Evolutionary conservation across 2,113 vertebrate species (phyloP).

Genomic region (Corydoras sp.): DNA sequence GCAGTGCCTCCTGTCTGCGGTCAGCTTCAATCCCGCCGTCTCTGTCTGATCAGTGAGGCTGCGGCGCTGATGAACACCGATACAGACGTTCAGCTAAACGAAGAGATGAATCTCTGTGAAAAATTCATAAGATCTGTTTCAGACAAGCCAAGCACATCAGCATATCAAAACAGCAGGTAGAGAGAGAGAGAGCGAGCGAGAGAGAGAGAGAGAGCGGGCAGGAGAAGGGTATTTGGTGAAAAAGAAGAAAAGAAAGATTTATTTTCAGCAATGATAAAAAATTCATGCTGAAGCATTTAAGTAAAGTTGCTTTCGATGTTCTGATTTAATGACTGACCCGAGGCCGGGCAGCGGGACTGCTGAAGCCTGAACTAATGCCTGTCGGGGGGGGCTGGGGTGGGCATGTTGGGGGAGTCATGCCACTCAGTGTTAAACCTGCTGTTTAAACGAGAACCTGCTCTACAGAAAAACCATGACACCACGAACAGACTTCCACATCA

Average conservation of each 20-base stretch:
- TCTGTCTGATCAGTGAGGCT: neutral
- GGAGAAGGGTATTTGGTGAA: conserved; percentile 5
- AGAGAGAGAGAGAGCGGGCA: conserved; percentile 1
- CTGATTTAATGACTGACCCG: conserved; percentile 99
- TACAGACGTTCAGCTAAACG: conserved; percentile 49
- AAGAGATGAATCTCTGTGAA: conserved; percentile 75
- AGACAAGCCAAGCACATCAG: conserved; percentile 69
- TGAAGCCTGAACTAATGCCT: conserved; percentile 88
- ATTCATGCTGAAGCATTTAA: conserved; percentile 92
- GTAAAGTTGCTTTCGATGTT: conserved; percentile 99
- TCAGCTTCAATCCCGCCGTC: conserved; percentile 39
- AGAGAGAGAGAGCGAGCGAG: conserved; percentile 2
- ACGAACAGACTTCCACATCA: conserved; percentile 29
- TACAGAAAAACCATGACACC: conserved; percentile 3
- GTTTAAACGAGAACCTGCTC: conserved; percentile 25
- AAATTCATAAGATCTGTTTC: conserved; percentile 96
- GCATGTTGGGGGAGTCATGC: conserved; percentile 78
- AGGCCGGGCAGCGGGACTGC: conserved; percentile 67
- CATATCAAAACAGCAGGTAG: conserved; percentile 46
- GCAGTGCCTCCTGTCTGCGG: conserved; percentile 3
- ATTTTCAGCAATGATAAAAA: conserved; percentile 92
- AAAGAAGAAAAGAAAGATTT: conserved; percentile 91
- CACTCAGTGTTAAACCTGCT: conserved; percentile 74
- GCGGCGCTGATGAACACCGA: conserved; percentile 34
- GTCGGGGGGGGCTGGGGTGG: conserved; percentile 68